These are phyloP conservation scores for Hippocampus abdominalis DNA, from an alignment of 2,113 vertebrate genomes.

Conservation along the genomic window DNA sequence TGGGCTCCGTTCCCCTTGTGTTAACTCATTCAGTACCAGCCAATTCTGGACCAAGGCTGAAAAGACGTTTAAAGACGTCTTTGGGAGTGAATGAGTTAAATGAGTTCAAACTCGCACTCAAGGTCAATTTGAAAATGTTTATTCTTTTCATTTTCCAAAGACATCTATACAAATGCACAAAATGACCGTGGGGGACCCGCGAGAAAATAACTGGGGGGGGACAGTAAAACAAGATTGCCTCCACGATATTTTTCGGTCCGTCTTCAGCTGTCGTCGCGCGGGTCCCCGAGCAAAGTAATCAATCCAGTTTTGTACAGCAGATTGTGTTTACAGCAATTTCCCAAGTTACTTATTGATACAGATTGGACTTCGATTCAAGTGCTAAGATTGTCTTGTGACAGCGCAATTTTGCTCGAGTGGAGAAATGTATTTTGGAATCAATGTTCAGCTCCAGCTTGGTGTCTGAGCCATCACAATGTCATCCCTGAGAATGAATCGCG, in stretches of 20 bases:
- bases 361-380: neutral
- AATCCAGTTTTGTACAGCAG: neutral
- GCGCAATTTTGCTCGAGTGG: too few species aligned
- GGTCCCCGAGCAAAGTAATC: neutral
- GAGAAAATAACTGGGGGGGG: too few species aligned
- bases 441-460: conserved; percentile 20
- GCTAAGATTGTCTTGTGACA: neutral
- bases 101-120: neutral
- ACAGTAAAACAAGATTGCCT: too few species aligned
- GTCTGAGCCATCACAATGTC: conserved; percentile 18
- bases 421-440: too few species aligned
- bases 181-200: neutral
- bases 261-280: neutral
- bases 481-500: conserved; percentile 34
- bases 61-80: too few species aligned
- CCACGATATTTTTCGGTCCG: neutral
- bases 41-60: too few species aligned
- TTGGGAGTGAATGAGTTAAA: too few species aligned
- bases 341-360: neutral
- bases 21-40: too few species aligned
- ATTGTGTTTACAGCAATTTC: neutral
- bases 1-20: neutral
- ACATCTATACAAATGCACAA: neutral
- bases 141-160: neutral
- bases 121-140: neutral